Conservation (phyloP, 2,797 vertebrate species). For the Emys orbicularis region DNA sequence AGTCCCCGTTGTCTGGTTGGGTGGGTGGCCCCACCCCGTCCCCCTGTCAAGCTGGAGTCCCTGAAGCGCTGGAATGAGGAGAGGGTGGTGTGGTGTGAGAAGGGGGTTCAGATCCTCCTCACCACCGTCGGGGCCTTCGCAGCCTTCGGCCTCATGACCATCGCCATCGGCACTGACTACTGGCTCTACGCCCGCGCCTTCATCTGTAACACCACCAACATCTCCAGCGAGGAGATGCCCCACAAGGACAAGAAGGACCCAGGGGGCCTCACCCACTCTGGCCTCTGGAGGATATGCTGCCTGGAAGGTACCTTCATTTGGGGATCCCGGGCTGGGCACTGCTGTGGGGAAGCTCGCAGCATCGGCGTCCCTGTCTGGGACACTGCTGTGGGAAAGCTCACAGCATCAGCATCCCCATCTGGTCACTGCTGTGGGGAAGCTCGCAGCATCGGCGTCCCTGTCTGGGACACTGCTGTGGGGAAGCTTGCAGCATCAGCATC, state of each 20-base stretch:
- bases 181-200: slow-evolving; percentile 95
- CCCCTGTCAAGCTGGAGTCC: slow-evolving; percentile 80
- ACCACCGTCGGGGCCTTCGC: slow-evolving; percentile 95
- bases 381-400: neutral
- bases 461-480: neutral
- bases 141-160: slow-evolving; percentile 96
- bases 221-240: slow-evolving; percentile 87
- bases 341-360: neutral
- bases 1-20: slow-evolving; percentile 65
- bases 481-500: neutral
- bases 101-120: slow-evolving; percentile 94
- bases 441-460: no score
- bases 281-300: slow-evolving; percentile 96
- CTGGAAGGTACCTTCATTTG: slow-evolving; percentile 86
- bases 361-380: fast-evolving
- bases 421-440: no score
- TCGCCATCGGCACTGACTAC: slow-evolving; percentile 96
- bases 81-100: slow-evolving; percentile 94
- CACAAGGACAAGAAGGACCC: slow-evolving; percentile 93
- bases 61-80: slow-evolving; percentile 82
- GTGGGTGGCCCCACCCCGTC: slow-evolving; percentile 72
- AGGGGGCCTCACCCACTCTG: slow-evolving; percentile 93
- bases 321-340: neutral
- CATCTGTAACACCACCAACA: slow-evolving; percentile 94
- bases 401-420: neutral